These are phyloP conservation scores for Apogon hyalosoma DNA, from an alignment of 2,797 vertebrate genomes.

Conservation along the genomic window DNA sequence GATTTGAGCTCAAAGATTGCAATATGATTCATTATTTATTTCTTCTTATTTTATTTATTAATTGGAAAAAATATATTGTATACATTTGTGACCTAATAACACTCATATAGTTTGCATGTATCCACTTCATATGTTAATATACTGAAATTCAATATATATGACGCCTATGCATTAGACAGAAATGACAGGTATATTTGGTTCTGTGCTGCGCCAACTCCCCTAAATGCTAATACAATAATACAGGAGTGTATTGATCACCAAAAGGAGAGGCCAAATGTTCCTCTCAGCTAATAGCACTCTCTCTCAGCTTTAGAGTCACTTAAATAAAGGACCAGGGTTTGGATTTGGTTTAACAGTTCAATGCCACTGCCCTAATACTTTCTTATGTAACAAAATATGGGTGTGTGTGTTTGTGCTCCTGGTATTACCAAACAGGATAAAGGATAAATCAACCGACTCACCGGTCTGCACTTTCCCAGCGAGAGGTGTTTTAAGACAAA, in stretches of 20 bases:
- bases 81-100: no score
- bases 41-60: no score
- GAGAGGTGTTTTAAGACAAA: not conserved
- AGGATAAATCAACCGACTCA: conserved; percentile 50
- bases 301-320: not conserved
- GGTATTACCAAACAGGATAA: conserved; percentile 48
- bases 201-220: not conserved
- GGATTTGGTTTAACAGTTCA: conserved; percentile 35
- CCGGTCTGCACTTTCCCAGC: conserved; percentile 25
- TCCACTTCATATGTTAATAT: no score
- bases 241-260: not conserved
- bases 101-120: no score
- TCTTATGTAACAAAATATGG: conserved; percentile 49
- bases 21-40: no score
- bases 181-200: no score
- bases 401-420: conserved; percentile 19
- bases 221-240: not conserved
- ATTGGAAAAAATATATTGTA: no score
- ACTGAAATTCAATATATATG: no score
- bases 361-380: conserved; percentile 8
- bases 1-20: no score
- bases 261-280: conserved; percentile 34
- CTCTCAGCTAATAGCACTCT: not conserved
- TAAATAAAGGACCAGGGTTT: conserved; percentile 12
- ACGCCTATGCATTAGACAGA: no score